phyloP scores from a whole-genome alignment of 2,797 vertebrate species.

The Tarsius wallacei region DNA sequence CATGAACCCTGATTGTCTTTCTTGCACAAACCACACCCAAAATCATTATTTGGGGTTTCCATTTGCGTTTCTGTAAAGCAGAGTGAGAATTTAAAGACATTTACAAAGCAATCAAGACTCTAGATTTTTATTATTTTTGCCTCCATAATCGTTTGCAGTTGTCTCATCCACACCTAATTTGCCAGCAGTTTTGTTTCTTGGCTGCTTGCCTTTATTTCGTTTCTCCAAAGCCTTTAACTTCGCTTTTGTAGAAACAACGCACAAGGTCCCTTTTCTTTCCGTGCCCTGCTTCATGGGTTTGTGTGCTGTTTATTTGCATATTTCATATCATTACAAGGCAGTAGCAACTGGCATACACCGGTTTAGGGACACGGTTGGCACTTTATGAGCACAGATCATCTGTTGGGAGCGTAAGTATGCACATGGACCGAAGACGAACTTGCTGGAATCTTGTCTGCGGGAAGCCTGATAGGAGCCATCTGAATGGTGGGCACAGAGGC shows the following conservation, averaged over 20 bases:
- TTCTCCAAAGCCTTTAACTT: slow-evolving; percentile 61
- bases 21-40: background rate
- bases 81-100: slow-evolving; percentile 66
- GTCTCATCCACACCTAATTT: slow-evolving; percentile 80
- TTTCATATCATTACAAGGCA: background rate
- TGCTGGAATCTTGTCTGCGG: background rate
- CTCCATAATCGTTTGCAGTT: slow-evolving; percentile 60
- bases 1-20: slow-evolving; percentile 38
- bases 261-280: background rate
- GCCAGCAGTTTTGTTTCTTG: slow-evolving; percentile 59
- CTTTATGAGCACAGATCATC: background rate
- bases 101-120: slow-evolving; percentile 41
- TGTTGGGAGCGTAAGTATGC: background rate
- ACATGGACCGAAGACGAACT: background rate
- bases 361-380: background rate
- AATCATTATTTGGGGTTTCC: slow-evolving; percentile 56
- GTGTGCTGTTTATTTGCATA: background rate
- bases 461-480: slow-evolving; percentile 28
- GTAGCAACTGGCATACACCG: background rate
- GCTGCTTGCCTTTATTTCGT: slow-evolving; percentile 51
- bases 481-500: slow-evolving; percentile 30
- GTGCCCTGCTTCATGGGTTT: background rate
- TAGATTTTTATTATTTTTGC: slow-evolving; percentile 68
- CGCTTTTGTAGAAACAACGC: slow-evolving; percentile 40
- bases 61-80: slow-evolving; percentile 48